Evolutionary conservation across 2,797 vertebrate genomes (phyloP).

Genomic region (Lepilemur septentrionalis): DNA sequence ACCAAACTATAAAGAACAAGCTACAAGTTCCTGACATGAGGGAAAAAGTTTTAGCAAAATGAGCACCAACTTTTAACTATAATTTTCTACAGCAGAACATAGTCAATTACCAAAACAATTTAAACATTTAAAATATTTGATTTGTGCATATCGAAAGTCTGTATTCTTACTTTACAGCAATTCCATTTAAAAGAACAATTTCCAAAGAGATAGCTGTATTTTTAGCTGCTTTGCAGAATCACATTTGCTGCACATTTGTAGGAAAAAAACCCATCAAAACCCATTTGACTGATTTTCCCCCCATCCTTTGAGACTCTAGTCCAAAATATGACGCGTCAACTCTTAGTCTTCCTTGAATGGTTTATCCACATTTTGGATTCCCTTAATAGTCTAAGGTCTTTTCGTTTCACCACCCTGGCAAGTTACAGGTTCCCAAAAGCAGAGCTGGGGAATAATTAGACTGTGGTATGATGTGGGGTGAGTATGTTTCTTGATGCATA

Average conservation of each 20-base stretch:
- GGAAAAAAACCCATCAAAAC: neutral
- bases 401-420: neutral
- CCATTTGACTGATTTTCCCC: neutral
- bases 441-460: slow-evolving; percentile 29
- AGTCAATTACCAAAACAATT: slow-evolving; percentile 39
- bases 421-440: neutral
- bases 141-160: slow-evolving; percentile 6
- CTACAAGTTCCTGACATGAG: neutral
- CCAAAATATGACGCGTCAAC: neutral
- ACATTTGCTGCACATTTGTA: slow-evolving; percentile 37
- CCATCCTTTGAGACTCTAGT: neutral
- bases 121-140: slow-evolving; percentile 58
- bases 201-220: neutral
- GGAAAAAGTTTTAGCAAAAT: slow-evolving; percentile 3
- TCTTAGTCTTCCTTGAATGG: neutral
- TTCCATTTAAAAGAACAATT: slow-evolving; percentile 56
- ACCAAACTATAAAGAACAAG: slow-evolving; percentile 19
- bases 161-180: slow-evolving; percentile 44
- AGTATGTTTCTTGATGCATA: neutral
- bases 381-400: neutral
- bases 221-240: slow-evolving; percentile 44
- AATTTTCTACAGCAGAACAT: slow-evolving; percentile 30
- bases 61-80: slow-evolving; percentile 32
- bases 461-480: neutral
- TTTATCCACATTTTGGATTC: slow-evolving; percentile 28